These are phyloP conservation scores for Nettapus auritus DNA, from an alignment of 2,113 vertebrate genomes.

Conservation along the genomic window DNA sequence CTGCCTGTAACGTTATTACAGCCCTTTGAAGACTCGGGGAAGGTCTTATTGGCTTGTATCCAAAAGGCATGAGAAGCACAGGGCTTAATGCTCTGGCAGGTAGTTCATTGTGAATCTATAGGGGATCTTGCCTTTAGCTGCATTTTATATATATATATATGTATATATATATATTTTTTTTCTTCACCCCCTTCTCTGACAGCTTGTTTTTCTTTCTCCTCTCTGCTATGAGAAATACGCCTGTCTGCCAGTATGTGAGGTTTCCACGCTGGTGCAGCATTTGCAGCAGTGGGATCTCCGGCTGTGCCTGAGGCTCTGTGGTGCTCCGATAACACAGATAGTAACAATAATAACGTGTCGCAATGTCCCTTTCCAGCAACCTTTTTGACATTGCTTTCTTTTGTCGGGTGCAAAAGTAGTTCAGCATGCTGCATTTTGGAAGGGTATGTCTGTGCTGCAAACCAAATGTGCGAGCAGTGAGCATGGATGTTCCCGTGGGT, in stretches of 20 bases:
- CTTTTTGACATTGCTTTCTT: not conserved
- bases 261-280: not conserved
- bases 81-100: not conserved
- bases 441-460: not conserved
- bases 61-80: not conserved
- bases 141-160: too few species aligned
- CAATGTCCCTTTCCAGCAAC: slow-evolving; percentile 23
- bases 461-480: not conserved
- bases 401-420: not conserved
- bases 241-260: not conserved
- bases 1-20: not conserved
- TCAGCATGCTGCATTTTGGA: not conserved
- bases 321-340: slow-evolving; percentile 1
- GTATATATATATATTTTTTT: too few species aligned
- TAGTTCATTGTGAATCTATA: not conserved
- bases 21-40: not conserved
- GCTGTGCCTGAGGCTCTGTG: not conserved
- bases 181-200: not conserved
- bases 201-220: slow-evolving; percentile 17
- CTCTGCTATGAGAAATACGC: not conserved
- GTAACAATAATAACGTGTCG: slow-evolving; percentile 3
- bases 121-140: not conserved
- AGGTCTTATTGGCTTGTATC: not conserved
- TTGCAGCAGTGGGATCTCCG: slow-evolving; percentile 47
- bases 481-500: not conserved